Base-by-base conservation (phyloP, 2,888 invertebrate genomes). In the Drosophila infuscata region DNA sequence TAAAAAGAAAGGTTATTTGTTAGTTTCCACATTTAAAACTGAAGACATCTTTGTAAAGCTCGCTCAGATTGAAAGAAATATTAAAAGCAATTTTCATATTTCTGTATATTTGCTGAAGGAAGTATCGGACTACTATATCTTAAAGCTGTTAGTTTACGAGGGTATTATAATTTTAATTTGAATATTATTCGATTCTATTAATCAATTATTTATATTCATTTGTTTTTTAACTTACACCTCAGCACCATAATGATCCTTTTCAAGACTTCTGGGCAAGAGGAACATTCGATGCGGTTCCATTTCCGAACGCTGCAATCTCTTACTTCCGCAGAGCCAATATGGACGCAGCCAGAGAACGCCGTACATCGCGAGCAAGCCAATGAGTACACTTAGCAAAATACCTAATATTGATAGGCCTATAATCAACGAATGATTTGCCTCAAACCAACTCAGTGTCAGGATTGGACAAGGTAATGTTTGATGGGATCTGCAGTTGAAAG, bases 401-500 rank as follows among this genome's bases (percentile, higher is more conserved):
- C 80, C 78, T 2, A 69, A 36, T 12, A 79, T 52, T 0, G 79
- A 71, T 0, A 90, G 3, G 0, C 78, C 32, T 8, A 91, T 70
- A 9, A 86, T 71, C 0, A 88, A 25, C 0, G 69, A 62, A 5
- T 48, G 75, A 11, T 81, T 52, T 0, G 20, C 49, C 7, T 59
- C 56, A 5, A 91, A 69, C 92, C 92, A 92, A n/a, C 35, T 25
- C 2, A n/a, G 7, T 1, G 4, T 0, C 8, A 32, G 5, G 7
- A 0, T 15, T 25, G 1, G 12, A 17, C 84, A 89, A 0, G 33
- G 1, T 33, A 52, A 30, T 12, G 84, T 84, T n/a, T 64, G 77
- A 53, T 89, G 78, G 0, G 92, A 82, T 0, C 66, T 81, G 35
- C 92, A 92, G 54, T 91, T 84, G 3, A 89, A 81, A 9, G 92